Base-by-base conservation (phyloP, 2,797 vertebrate genomes). In the Centropyge bicolor region DNA sequence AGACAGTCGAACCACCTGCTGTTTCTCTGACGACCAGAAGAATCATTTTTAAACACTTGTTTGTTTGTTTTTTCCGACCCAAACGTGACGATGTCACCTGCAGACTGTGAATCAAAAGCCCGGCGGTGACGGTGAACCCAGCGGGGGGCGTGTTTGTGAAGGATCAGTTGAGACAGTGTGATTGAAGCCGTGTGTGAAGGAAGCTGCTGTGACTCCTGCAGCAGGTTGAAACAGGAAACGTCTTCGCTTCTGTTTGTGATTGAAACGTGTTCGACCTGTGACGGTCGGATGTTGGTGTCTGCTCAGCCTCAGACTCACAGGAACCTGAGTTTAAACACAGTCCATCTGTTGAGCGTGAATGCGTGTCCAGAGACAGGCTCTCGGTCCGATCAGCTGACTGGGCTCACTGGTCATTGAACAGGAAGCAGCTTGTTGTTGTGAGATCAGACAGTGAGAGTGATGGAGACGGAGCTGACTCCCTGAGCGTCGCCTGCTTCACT, bases 161-260 rank as follows among this genome's bases (percentile, higher is more conserved):
- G 56, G 55, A 48, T 59, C 13, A 3, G 19, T 31, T 46, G 27
- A 70, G 55, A 70, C 55, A 22, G 17, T 13, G 2, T 27, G 6
- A 51, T 40, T 61, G 56, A 71, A 61, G 69, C 46, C 0, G 14
- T 1, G 16, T 13, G 0, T 20, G 3, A 48, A 46, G 52, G 20
- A 24, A 22, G 35, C 64, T 66, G 64, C 40, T 66, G 61, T 22
- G 65, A 57, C 7, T 51, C 57, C 69, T 61, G 69, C 69, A 27
- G 69, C 56, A 66, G 64, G 35, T 66, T 67, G 20, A 52, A 52
- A 40, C 48, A 38, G 62, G 43, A 64, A 20, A 31, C 27, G n/a
- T 40, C n/a, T 48, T 31, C 35, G 27, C 12, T 12, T 54, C 36
- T 54, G 49, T 36, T 9, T 36, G 8, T 20, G 38, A 11, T 40